phyloP scores from a whole-genome alignment of 2,888 invertebrate species.

The Nemotelus pantherinus region DNA sequence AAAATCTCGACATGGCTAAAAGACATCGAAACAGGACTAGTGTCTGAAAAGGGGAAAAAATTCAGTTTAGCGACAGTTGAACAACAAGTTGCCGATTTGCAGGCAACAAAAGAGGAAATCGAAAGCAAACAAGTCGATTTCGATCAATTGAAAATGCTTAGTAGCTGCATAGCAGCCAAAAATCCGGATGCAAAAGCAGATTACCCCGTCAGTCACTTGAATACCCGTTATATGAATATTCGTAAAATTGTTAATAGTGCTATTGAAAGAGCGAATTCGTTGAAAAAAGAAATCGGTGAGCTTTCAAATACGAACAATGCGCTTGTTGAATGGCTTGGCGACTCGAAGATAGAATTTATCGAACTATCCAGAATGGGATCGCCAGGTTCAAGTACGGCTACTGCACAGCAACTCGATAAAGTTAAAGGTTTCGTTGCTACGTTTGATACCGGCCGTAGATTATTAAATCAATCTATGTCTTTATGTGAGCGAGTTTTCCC shows the following conservation, averaged over 20 bases:
- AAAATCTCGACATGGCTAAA: slow-evolving; percentile 80
- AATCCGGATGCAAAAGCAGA: slow-evolving; percentile 85
- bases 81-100: slow-evolving; percentile 75
- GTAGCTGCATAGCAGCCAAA: slow-evolving; percentile 77
- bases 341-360: slow-evolving; percentile 79
- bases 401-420: slow-evolving; percentile 77
- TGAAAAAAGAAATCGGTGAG: slow-evolving; percentile 74
- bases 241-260: slow-evolving; percentile 76
- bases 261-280: slow-evolving; percentile 75
- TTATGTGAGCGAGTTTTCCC: slow-evolving; percentile 89
- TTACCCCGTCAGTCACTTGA: slow-evolving; percentile 82
- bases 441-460: slow-evolving; percentile 80
- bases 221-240: slow-evolving; percentile 78
- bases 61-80: slow-evolving; percentile 75
- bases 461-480: slow-evolving; percentile 83
- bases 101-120: slow-evolving; percentile 72
- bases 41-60: slow-evolving; percentile 77
- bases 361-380: slow-evolving; percentile 78
- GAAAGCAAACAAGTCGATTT: slow-evolving; percentile 73
- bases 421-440: slow-evolving; percentile 69
- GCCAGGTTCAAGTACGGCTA: slow-evolving; percentile 76
- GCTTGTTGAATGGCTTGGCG: slow-evolving; percentile 81
- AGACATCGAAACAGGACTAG: slow-evolving; percentile 79
- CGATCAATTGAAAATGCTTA: slow-evolving; percentile 73
- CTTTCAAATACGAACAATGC: slow-evolving; percentile 76